Conservation (phyloP, 2,797 vertebrate genomes). For the Eutrigla gurnardus region DNA sequence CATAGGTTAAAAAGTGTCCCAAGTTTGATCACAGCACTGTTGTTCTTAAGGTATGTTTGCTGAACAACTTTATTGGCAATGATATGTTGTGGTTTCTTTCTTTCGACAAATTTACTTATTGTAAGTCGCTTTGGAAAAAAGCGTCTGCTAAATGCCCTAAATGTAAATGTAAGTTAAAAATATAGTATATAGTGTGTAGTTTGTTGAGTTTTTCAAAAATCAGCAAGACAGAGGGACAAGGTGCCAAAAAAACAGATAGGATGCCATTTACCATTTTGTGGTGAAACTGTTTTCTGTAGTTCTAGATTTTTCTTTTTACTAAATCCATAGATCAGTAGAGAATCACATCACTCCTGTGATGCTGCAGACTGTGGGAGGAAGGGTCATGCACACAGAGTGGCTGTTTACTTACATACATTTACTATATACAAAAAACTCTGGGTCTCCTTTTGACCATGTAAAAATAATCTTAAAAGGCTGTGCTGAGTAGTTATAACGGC, state of each 20-base stretch:
- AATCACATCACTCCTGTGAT: constrained; percentile 2
- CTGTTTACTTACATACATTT: constrained; percentile 56
- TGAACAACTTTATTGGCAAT: too few relatives aligned
- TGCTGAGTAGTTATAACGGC: background rate
- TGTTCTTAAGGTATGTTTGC: too few relatives aligned
- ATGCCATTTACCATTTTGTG: background rate
- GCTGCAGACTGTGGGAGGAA: constrained; percentile 17
- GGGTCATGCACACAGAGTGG: constrained; percentile 14
- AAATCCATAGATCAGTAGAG: background rate
- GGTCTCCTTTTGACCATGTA: background rate
- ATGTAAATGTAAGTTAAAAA: background rate
- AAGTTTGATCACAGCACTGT: too few relatives aligned
- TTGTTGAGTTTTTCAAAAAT: background rate
- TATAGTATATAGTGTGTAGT: accelerated
- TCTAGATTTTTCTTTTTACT: background rate
- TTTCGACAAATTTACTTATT: too few relatives aligned
- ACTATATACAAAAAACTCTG: constrained; percentile 38
- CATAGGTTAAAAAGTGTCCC: too few relatives aligned
- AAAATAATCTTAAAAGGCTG: background rate
- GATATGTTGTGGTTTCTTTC: too few relatives aligned
- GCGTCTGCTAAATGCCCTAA: too few relatives aligned
- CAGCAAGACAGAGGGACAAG: background rate
- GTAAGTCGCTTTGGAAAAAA: too few relatives aligned
- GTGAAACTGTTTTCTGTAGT: background rate
- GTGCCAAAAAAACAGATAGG: background rate